These are phyloP conservation scores for Odontomachus brunneus DNA, from an alignment of 1,140 invertebrate genomes.

Conservation along the genomic window DNA sequence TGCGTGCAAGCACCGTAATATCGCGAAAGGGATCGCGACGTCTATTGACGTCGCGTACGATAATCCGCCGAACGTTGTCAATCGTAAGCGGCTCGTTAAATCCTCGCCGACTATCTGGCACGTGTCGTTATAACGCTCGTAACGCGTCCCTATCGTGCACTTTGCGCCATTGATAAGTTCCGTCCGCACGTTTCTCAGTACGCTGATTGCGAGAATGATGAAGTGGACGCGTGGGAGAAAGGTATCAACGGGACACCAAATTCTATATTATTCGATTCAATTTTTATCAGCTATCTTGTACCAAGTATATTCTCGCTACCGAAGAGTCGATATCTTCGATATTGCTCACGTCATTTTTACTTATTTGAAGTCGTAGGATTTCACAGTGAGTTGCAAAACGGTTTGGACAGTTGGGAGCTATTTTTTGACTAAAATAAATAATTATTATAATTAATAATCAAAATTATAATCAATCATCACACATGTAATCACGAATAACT, in stretches of 20 bases:
- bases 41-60: conserved; percentile 39
- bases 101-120: neutral
- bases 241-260: too few species aligned
- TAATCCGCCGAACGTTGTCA: conserved; percentile 56
- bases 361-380: too few species aligned
- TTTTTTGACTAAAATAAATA: too few species aligned
- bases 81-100: conserved; percentile 53
- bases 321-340: too few species aligned
- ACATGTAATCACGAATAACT: too few species aligned
- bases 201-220: neutral
- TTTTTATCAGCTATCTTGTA: neutral
- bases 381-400: too few species aligned
- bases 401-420: too few species aligned
- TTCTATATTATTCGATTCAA: neutral
- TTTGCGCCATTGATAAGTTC: conserved; percentile 13
- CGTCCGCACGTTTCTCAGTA: neutral
- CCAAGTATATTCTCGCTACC: too few species aligned
- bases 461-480: too few species aligned
- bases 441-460: too few species aligned
- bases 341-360: too few species aligned
- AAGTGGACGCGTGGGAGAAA: neutral
- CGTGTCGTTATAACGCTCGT: conserved; percentile 11
- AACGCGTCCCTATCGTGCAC: neutral
- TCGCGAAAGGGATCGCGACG: conserved; percentile 55
- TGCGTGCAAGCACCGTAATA: conserved; percentile 45